phyloP scores from a whole-genome alignment of 2,888 invertebrate genomes.

The Argyresthia goedartella region DNA sequence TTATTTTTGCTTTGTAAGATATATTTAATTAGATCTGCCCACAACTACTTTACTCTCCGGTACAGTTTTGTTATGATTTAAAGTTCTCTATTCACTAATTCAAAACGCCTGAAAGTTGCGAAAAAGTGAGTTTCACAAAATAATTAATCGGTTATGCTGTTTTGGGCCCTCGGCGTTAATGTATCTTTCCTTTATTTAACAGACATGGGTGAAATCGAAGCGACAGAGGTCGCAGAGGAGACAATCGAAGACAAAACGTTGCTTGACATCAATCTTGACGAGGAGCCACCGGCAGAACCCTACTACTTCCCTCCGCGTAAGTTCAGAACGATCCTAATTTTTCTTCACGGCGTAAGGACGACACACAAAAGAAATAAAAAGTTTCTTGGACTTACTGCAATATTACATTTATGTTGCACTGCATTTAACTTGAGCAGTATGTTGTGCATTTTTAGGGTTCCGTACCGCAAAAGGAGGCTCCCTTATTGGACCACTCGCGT shows the following conservation, averaged over 20 bases:
- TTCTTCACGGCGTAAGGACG: too few species aligned
- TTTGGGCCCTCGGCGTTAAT: not conserved
- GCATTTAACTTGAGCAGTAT: too few species aligned
- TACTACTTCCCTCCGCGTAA: constrained; percentile 55
- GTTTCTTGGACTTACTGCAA: too few species aligned
- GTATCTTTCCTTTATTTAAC: not conserved
- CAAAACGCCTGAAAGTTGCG: too few species aligned
- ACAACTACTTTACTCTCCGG: not conserved
- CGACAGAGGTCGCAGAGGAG: constrained; percentile 25
- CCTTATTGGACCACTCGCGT: too few species aligned
- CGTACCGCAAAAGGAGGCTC: too few species aligned
- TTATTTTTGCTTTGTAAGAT: not conserved
- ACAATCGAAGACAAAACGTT: constrained; percentile 19
- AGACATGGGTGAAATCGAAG: constrained; percentile 25
- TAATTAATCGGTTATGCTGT: not conserved
- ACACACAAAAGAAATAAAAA: too few species aligned
- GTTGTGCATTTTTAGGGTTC: too few species aligned
- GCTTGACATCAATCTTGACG: constrained; percentile 28
- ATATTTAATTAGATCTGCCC: not conserved
- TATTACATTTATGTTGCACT: too few species aligned
- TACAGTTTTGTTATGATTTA: not conserved
- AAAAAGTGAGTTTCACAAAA: not conserved
- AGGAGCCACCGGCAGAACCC: constrained; percentile 33
- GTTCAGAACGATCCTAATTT: too few species aligned
- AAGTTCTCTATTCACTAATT: not conserved